Conservation (phyloP, 1,140 invertebrate genomes). For the Drosophila navojoa region DNA sequence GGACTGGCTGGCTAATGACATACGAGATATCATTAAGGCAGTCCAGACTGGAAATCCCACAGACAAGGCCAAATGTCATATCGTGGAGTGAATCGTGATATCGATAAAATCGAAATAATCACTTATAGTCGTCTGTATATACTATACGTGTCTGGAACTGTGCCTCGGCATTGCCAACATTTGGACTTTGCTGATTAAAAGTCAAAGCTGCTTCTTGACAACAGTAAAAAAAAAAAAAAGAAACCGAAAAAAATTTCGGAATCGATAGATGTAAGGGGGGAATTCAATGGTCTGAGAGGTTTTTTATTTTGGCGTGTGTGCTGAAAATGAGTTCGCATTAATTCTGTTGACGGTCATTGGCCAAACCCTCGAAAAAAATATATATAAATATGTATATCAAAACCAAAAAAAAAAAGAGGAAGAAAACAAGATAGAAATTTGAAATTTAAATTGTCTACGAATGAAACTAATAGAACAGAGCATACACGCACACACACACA, state of each 20-base stretch:
- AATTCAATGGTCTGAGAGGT: background rate
- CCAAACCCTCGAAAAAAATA: slow-evolving; percentile 36
- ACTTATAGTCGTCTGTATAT: slow-evolving; percentile 9
- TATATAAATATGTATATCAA: slow-evolving; percentile 6
- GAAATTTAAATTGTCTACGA: slow-evolving; percentile 66
- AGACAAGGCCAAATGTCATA: slow-evolving; percentile 32
- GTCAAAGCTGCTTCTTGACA: slow-evolving; percentile 47
- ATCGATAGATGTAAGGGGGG: background rate
- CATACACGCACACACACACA: slow-evolving; percentile 20
- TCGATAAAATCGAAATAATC: slow-evolving; percentile 13
- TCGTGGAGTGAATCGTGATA: slow-evolving; percentile 10
- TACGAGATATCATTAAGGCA: slow-evolving; percentile 40
- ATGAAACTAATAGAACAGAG: slow-evolving; percentile 35
- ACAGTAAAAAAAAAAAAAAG: slow-evolving; percentile 27
- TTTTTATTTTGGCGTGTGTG: background rate
- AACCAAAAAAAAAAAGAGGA: slow-evolving; percentile 15
- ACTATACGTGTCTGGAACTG: slow-evolving; percentile 16
- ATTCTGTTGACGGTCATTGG: slow-evolving; percentile 51
- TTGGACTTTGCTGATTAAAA: slow-evolving; percentile 43
- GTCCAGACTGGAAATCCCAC: slow-evolving; percentile 19
- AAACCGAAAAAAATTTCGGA: slow-evolving; percentile 9
- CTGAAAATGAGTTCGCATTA: slow-evolving; percentile 41
- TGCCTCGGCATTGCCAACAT: slow-evolving; percentile 30
- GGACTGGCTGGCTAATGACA: slow-evolving; percentile 36
- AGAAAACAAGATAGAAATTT: slow-evolving; percentile 49